Evolutionary conservation across 37 sponge, comb jelly and placozoan genomes (phyloP).

Genomic region (Cladorhizidae sp.): DNA sequence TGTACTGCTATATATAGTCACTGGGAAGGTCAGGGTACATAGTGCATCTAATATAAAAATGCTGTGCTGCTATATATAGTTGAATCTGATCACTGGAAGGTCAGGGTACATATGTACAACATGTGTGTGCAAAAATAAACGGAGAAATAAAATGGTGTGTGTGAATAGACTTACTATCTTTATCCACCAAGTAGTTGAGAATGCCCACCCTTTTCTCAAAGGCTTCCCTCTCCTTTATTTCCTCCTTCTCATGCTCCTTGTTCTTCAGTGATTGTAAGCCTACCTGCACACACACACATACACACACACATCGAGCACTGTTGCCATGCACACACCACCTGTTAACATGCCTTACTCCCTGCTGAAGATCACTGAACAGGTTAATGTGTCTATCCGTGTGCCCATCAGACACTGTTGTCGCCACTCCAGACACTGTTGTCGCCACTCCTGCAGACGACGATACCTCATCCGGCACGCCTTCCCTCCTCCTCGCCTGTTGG

Average conservation of each 20-base stretch:
- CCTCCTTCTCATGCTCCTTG: slow-evolving; percentile 72
- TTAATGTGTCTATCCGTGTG: slow-evolving; percentile 48
- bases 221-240: slow-evolving; percentile 80
- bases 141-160: too few species aligned
- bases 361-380: slow-evolving; percentile 67
- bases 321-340: neutral
- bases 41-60: too few species aligned
- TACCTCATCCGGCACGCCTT: slow-evolving; percentile 11
- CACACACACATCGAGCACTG: neutral
- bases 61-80: too few species aligned
- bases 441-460: neutral
- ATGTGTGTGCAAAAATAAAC: neutral
- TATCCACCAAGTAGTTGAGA: slow-evolving; percentile 86
- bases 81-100: too few species aligned
- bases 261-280: slow-evolving; percentile 52
- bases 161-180: slow-evolving; percentile 55
- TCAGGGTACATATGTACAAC: neutral
- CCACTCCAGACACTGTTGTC: neutral
- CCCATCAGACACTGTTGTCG: neutral
- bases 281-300: slow-evolving; percentile 22
- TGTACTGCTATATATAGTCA: too few species aligned
- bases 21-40: too few species aligned
- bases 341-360: slow-evolving; percentile 49
- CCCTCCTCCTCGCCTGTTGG: slow-evolving; percentile 43
- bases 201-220: slow-evolving; percentile 81